A percentile compares a stretch with the other conserved stretches of the same genome.
These are phyloP conservation scores for Conomelus anceps DNA, from an alignment of 2,888 invertebrate genomes.

Conservation along the genomic window DNA sequence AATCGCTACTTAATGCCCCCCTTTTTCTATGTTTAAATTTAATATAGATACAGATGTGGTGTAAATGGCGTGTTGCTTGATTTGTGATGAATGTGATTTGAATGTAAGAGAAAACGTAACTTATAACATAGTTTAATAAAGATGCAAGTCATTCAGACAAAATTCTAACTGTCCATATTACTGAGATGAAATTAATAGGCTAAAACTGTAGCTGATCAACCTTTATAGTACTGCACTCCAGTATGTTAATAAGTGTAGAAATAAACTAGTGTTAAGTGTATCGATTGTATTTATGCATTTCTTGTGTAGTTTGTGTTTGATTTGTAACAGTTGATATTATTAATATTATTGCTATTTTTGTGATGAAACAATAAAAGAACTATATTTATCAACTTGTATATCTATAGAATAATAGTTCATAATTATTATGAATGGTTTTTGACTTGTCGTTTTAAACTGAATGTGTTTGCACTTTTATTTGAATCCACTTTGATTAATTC, in stretches of 20 bases:
- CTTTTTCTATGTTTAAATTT: not conserved
- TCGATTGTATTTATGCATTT: conserved; percentile 2
- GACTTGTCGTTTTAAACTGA: not conserved
- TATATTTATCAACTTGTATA: not conserved
- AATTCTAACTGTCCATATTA: not conserved
- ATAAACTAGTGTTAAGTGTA: not conserved
- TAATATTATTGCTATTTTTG: not conserved
- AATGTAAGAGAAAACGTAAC: not conserved
- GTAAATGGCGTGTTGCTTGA: not conserved
- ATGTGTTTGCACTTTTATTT: not conserved
- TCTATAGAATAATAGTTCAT: not conserved
- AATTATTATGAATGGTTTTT: not conserved
- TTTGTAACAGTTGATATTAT: conserved; percentile 1
- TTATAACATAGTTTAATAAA: not conserved
- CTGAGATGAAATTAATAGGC: not conserved
- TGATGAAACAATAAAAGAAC: not conserved
- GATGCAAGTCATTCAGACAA: not conserved
- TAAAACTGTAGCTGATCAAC: not conserved
- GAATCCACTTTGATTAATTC: not conserved
- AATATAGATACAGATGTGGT: no score
- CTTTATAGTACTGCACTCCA: not conserved
- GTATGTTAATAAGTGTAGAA: not conserved
- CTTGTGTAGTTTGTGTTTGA: not conserved
- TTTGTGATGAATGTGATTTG: not conserved
- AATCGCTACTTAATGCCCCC: not conserved